Evolutionary conservation across 2,113 vertebrate species (phyloP).

Genomic region (Ceyx cyanopectus): DNA sequence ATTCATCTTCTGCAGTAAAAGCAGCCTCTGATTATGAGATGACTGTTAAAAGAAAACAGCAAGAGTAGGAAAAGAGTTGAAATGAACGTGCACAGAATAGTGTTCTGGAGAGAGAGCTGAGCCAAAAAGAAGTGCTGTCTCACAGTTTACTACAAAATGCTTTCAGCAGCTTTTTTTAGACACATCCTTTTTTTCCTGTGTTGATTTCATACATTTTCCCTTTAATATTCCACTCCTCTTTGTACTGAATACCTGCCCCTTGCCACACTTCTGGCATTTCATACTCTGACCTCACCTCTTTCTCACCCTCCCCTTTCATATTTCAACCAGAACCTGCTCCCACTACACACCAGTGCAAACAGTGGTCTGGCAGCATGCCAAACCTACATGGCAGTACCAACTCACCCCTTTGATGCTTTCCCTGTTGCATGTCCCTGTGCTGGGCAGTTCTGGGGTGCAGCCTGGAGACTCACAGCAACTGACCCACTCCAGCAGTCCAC

Average conservation of each 20-base stretch:
- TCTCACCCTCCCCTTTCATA: neutral
- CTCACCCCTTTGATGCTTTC: neutral
- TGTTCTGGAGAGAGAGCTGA: neutral
- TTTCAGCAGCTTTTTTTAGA: neutral
- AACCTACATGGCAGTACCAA: neutral
- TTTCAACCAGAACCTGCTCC: neutral
- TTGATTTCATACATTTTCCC: neutral
- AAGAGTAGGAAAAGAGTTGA: neutral
- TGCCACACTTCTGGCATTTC: neutral
- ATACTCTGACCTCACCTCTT: neutral
- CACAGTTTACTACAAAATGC: neutral
- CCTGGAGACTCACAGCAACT: accelerated
- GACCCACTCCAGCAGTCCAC: neutral
- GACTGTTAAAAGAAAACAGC: constrained; percentile 1
- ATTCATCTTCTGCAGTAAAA: constrained; percentile 45
- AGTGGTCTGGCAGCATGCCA: neutral
- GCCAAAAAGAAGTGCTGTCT: neutral
- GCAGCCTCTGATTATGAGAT: neutral
- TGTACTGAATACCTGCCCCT: neutral
- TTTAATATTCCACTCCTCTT: neutral
- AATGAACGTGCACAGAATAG: neutral
- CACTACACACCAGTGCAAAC: neutral
- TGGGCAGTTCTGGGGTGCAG: neutral
- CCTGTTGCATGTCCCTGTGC: no score
- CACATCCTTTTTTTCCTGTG: neutral